Base-by-base conservation (phyloP, 2,113 vertebrate genomes). In the Rana temporaria region DNA sequence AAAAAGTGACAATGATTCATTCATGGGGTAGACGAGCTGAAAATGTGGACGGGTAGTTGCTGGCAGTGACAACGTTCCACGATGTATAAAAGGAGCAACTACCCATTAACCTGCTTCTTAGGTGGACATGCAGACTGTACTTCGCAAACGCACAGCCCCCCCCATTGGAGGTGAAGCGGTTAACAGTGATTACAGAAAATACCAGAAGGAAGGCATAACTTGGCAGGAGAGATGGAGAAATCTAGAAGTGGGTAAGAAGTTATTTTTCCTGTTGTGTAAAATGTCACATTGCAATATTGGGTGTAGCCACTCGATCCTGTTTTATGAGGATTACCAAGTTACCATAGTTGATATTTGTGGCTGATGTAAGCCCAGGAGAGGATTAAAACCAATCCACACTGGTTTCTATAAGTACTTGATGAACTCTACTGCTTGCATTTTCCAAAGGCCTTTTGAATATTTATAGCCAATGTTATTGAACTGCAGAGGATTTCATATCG, bases 1-100 rank as follows among this genome's bases (percentile, higher is more conserved):
- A 38, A 48, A 63, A 63, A 26, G 79, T 53, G 34, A 55, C 53
- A 30, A 85, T 82, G 66, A 81, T 72, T 69, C 22, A 55, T 62
- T 48, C 20, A 71, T 71, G 73, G 70, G 20, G 62, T 20, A 38
- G 17, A 70, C 17, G n/a, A 18, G 26, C 57, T 16, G 59, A 26
- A 38, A 59, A 81, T 71, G 79, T 53, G 52, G 53, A 30, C 4
- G 3, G 59, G 55, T 19, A 60, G 38, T 56, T 81, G 79, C 57
- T 64, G 53, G 38, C 59, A 55, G 56, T 73, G 67, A 60, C 62
- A 26, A 63, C 22, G 57, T 8, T 34, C 68, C 68, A 63, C 19
- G 20, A 60, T 60, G 32, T 11, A 32, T 16, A 19, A 16, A 30
- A 60, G 48, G 19, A 62, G 32, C 52, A 69, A 20, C 26, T 22